Evolutionary conservation across 2,113 vertebrate species (phyloP).

Genomic region (Acanthisitta chloris): DNA sequence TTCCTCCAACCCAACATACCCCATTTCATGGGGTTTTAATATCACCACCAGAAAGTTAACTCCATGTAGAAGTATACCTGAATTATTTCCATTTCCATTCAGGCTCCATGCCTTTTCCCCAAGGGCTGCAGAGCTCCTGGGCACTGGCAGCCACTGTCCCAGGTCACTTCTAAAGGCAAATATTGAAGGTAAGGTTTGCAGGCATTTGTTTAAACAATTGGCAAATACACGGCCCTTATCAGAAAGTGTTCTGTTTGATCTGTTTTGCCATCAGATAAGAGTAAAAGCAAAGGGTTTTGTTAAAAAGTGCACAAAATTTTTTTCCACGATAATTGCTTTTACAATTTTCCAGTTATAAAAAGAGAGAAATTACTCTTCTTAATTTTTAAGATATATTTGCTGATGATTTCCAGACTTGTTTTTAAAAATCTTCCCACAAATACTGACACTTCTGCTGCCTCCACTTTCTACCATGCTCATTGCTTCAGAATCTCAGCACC

Average conservation of each 20-base stretch:
- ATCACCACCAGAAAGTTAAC: background rate
- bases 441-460: background rate
- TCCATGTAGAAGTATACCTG: accelerated
- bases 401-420: background rate
- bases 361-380: background rate
- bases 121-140: background rate
- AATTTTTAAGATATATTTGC: background rate
- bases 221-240: background rate
- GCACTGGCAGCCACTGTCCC: background rate
- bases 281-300: background rate
- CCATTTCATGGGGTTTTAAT: background rate
- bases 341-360: background rate
- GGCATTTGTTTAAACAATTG: background rate
- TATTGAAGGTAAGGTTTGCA: background rate
- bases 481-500: background rate
- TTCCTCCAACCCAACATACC: background rate
- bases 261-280: constrained; percentile 7
- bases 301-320: background rate
- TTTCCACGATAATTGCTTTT: background rate
- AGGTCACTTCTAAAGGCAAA: background rate
- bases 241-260: background rate
- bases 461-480: background rate
- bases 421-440: background rate
- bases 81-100: background rate
- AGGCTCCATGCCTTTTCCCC: background rate